Conservation (phyloP, 2,888 invertebrate species). For the Alloscopus bannaensis region DNA sequence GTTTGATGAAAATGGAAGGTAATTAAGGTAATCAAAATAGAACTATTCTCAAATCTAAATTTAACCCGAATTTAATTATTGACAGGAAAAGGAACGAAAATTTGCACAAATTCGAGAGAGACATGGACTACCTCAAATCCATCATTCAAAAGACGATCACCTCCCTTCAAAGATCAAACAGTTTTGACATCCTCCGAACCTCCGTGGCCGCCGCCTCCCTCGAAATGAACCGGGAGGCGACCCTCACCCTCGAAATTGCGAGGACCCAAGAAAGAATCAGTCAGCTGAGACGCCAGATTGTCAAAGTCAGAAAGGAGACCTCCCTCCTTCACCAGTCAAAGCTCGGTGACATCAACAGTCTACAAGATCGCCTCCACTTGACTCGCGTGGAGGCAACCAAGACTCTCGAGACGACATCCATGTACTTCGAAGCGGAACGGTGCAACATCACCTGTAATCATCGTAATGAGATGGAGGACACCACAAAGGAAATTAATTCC, state of each 20-base stretch:
- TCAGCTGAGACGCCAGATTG: conserved; percentile 36
- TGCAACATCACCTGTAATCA: conserved; percentile 15
- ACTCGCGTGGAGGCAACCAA: conserved; percentile 61
- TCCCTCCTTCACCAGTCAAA: conserved; percentile 56
- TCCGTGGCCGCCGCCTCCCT: too few relatives aligned
- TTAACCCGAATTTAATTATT: too few relatives aligned
- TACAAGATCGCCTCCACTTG: conserved; percentile 67
- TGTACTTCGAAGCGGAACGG: conserved; percentile 64
- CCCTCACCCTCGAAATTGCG: conserved; percentile 21
- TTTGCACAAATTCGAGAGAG: conserved; percentile 4
- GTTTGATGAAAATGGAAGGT: not conserved
- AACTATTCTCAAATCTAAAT: too few relatives aligned
- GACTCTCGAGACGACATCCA: conserved; percentile 59
- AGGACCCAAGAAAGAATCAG: conserved; percentile 11
- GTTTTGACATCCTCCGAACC: conserved; percentile 19
- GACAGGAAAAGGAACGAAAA: not conserved
- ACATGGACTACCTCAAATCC: conserved; percentile 33
- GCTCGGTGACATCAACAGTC: conserved; percentile 63
- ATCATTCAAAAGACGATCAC: conserved; percentile 21
- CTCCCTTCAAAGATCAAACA: conserved; percentile 10
- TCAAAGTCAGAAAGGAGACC: conserved; percentile 57
- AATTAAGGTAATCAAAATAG: too few relatives aligned
- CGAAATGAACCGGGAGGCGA: conserved; percentile 29
- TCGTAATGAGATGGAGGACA: conserved; percentile 9
- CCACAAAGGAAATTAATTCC: conserved; percentile 9